Base-by-base conservation (phyloP, 2,113 vertebrate genomes). In the Ancistrus triradiatus region DNA sequence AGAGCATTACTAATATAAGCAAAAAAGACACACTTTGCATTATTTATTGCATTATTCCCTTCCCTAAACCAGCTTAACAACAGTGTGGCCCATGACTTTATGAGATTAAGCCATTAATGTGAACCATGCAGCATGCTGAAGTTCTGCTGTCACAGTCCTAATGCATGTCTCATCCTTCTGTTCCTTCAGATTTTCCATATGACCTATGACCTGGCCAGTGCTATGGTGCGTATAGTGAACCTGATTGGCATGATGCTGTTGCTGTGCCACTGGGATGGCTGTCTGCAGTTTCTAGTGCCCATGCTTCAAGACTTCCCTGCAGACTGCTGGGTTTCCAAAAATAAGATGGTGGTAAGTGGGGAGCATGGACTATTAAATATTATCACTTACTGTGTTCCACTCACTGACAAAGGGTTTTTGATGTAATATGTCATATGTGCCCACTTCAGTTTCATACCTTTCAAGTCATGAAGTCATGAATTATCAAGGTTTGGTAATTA, bases 191-290 rank as follows among this genome's bases (percentile, higher is more conserved):
- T 99, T 82, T 99, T 99, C 84, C 96, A 99, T 84, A 99, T 99
- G 96, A 98, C 96, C 75, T 98, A 98, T 3, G 95, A 98, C 84
- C 87, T 98, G 84, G 95, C 95, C 57, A 98, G 95, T 0, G 95
- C 95, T 0, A 95, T 98, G 87, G 87, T 98, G 73, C 90, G 95
- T 43, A 98, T 98, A 50, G 84, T 97, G 55, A 98, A 98, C 83
- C 88, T 98, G 73, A 98, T 98, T 0, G 95, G 91, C 38, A 98
- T 98, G 96, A 98, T 98, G 96, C 85, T 98, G n/a, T 86, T 98
- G 82, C 87, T 98, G 21, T 98, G 96, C 69, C 96, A 98, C 79
- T 98, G 96, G 96, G 96, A 98, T 0, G 96, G 96, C 71, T 98
- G 95, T 76, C 90, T 98, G 42, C 95, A 98, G 86, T 98, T 98